Base-by-base conservation (phyloP, 2,888 invertebrate species). In the Liposcelis brunnea region DNA sequence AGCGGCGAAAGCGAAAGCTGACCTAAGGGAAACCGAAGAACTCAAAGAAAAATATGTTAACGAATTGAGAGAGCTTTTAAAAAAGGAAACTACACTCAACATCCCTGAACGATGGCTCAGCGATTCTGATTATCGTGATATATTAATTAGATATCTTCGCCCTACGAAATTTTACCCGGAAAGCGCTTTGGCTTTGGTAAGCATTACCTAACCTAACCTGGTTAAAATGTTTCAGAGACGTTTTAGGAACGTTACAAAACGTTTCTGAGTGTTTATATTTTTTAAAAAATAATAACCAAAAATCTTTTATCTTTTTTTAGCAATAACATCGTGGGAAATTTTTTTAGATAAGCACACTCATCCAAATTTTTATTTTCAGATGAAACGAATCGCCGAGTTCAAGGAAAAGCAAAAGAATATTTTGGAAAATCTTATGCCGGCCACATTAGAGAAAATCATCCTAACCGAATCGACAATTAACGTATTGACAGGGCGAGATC, bases 121-220 rank as follows among this genome's bases (percentile, higher is more conserved):
- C 80, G 79, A n/a, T n/a, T n/a, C n/a, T n/a, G n/a, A n/a, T n/a
- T n/a, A n/a, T n/a, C n/a, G 85, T 53, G 81, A 81, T 26, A 72
- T 80, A 35, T 65, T 90, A 1, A 64, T 87, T 7, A 67, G 86
- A 44, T 93, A 87, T 57, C 67, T 93, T 34, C 72, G 91, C 45
- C 86, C 87, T 2, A 79, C 82, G 63, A 90, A 91, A 64, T 91
- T 80, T 63, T 87, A 91, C 60, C 84, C 87, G 4, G 82, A 89
- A 52, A 81, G 87, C 55, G 80, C 91, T 1, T 66, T 74, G 49
- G 75, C 79, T 50, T 65, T 87, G 68, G 81, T 87, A 65, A 70
- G 71, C 53, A 42, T 47, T 34, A 15, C 42, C 43, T 31, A 32
- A 38, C 19, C 16, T 11, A 31, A 12, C 10, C 12, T 26, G 31